phyloP scores from a whole-genome alignment of 2,113 vertebrate species.

The Strigops habroptila region DNA sequence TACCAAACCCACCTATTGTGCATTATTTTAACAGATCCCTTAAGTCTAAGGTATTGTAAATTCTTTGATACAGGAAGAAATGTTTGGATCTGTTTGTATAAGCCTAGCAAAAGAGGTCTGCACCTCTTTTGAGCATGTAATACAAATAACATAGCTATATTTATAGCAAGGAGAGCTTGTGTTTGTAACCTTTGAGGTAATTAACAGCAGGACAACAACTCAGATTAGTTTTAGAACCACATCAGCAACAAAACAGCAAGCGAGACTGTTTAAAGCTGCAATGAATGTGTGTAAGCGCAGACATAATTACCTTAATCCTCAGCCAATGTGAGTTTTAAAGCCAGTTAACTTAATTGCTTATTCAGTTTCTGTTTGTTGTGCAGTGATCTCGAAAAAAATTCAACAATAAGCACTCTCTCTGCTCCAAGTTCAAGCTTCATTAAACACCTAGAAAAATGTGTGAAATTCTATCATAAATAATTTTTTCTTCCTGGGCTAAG shows the following conservation, averaged over 20 bases:
- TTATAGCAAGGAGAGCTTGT: background rate
- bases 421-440: constrained; percentile 46
- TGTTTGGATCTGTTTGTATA: background rate
- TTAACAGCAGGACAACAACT: constrained; percentile 23
- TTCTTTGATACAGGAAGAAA: background rate
- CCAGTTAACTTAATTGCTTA: constrained; percentile 56
- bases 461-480: constrained; percentile 32
- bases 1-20: background rate
- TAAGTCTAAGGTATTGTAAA: background rate
- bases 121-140: background rate
- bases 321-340: constrained; percentile 48
- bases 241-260: constrained; percentile 20
- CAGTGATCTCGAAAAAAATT: constrained; percentile 46
- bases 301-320: constrained; percentile 57
- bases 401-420: constrained; percentile 22
- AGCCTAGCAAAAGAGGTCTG: background rate
- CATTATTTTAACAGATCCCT: background rate
- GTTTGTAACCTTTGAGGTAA: constrained; percentile 7
- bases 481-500: background rate
- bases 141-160: background rate
- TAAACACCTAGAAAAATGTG: constrained; percentile 34
- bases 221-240: background rate
- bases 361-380: constrained; percentile 56
- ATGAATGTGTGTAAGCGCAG: constrained; percentile 10
- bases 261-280: constrained; percentile 1